Evolutionary conservation across 1,140 invertebrate genomes (phyloP), one percentile per base, ranked within the genome.

Genomic region (Calliopsis andreniformis): DNA sequence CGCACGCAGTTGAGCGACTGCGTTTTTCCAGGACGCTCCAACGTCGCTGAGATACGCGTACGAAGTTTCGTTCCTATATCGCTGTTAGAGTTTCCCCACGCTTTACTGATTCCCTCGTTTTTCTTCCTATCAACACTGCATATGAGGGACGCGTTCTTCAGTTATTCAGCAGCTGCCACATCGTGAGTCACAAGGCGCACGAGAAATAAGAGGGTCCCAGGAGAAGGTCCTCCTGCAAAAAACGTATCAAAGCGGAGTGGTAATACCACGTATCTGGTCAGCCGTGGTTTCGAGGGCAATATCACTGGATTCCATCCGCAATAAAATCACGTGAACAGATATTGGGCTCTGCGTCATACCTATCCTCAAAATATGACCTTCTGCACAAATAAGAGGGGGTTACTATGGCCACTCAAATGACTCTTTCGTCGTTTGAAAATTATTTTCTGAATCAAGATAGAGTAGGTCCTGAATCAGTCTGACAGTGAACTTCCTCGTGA

Each of bases 231-330:
- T 3, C 3, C 3, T 16, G 18, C 6, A 39, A 49, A 28, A 30
- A 61, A 45, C 55, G 56, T 53, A 61, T 53, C 16, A 35, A 42
- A 76, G 25, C 14, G 45, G n/a, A 61, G 75, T 71, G 67, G 71
- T 76, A 76, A 70, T 76, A 39, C 32, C 8, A 28, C 32, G 35
- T 53, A n/a, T 47, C 66, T 76, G 73, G 73, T 35, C 66, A 61
- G 73, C 35, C 45, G 45, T 43, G n/a, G 20, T 35, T 32, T 0
- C 7, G 35, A 25, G 49, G 43, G 67, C 67, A 76, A 76, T 76
- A 76, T 68, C 72, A 10, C 16, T 39, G 53, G 32, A 49, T 68
- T 14, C 42, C 32, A 49, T 59, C 72, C 23, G 51, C 64, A 42
- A 76, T 76, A 76, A 76, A 76, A 76, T 59, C 42, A 18, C 14